Percentiles rank a stretch among this genome's conserved stretches.
These are phyloP conservation scores for Physocephala rufipes DNA, from an alignment of 2,888 invertebrate genomes.

Conservation along the genomic window DNA sequence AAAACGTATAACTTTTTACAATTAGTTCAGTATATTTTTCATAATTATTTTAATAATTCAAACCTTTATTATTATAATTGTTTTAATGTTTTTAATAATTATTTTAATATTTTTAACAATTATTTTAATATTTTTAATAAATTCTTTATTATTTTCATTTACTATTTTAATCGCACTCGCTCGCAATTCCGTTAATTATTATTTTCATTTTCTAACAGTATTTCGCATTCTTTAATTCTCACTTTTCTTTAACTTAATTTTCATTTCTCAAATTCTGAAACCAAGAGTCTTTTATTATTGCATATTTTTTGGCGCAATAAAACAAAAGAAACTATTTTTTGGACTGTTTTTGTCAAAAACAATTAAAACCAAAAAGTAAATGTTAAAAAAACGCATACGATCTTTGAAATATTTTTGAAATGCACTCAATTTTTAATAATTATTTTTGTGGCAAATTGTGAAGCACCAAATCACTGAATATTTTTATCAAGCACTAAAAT, in stretches of 20 bases:
- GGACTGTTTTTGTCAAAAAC: slow-evolving; percentile 36
- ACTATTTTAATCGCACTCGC: background rate
- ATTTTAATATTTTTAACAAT: background rate
- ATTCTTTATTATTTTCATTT: background rate
- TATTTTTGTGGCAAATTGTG: slow-evolving; percentile 61
- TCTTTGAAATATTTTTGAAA: slow-evolving; percentile 49
- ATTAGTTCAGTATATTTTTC: background rate
- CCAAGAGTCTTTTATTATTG: slow-evolving; percentile 49
- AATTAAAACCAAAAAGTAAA: slow-evolving; percentile 4
- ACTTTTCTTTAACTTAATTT: slow-evolving; percentile 21
- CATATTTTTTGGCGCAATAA: slow-evolving; percentile 61
- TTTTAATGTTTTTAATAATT: background rate
- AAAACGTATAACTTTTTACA: background rate
- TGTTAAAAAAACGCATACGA: slow-evolving; percentile 42
- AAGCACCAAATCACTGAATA: slow-evolving; percentile 51
- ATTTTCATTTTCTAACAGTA: no score
- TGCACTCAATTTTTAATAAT: slow-evolving; percentile 42
- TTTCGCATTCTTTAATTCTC: slow-evolving; percentile 12
- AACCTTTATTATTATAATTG: no score
- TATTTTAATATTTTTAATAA: slow-evolving; percentile 18
- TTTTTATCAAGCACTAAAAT: slow-evolving; percentile 24
- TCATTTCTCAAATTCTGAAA: slow-evolving; percentile 22
- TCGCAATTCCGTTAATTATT: background rate
- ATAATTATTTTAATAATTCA: background rate
- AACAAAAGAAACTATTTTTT: slow-evolving; percentile 35